Percentiles rank a stretch among this genome's conserved stretches.
Conservation (phyloP, 2,888 invertebrate species). For the Epinotia nisella region DNA sequence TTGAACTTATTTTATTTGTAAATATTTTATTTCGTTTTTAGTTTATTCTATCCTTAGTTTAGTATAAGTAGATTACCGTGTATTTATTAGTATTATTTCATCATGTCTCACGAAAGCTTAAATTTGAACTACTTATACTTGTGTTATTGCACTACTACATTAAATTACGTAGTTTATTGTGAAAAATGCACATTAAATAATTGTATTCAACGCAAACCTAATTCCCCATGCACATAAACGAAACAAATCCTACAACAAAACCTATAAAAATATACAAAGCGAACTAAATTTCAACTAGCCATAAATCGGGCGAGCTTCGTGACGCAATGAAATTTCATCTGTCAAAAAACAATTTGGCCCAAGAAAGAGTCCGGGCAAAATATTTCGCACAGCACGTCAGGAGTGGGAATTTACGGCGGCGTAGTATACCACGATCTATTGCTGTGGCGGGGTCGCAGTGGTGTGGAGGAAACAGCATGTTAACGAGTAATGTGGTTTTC, state of each 20-base stretch:
- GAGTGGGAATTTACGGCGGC: constrained; percentile 33
- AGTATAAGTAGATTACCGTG: no score
- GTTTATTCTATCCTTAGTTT: no score
- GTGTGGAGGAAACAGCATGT: constrained; percentile 1
- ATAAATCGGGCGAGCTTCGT: constrained; percentile 30
- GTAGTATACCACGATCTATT: constrained; percentile 38
- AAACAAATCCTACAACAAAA: neutral
- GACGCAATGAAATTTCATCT: constrained; percentile 44
- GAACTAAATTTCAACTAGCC: constrained; percentile 32
- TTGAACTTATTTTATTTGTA: no score
- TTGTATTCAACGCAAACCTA: neutral
- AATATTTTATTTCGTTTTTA: no score
- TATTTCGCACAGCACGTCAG: constrained; percentile 38
- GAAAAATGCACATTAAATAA: no score
- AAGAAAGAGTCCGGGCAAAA: constrained; percentile 43
- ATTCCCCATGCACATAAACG: neutral
- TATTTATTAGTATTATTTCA: no score
- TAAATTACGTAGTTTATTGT: no score
- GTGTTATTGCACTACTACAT: no score
- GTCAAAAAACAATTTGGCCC: constrained; percentile 45
- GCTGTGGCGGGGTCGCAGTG: constrained; percentile 27
- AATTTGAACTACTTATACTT: no score
- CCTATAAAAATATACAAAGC: constrained; percentile 5
- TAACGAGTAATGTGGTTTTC: no score
- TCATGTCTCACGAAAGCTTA: no score